phyloP scores from a whole-genome alignment of 2,888 invertebrate genomes.

The Onchidella celtica region DNA sequence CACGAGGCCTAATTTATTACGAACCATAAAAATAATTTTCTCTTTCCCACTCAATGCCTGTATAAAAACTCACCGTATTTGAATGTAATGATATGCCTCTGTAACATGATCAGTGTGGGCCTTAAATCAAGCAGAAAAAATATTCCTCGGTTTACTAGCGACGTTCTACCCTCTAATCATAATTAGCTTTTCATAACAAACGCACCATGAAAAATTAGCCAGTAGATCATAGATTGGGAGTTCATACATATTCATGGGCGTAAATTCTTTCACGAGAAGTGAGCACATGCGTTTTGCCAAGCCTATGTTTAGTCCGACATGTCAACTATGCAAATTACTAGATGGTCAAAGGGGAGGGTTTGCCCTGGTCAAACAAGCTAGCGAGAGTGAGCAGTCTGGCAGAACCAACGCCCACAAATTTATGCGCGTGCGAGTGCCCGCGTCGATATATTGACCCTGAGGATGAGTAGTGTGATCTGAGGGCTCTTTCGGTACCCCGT shows the following conservation, averaged over 20 bases:
- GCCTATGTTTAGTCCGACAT: background rate
- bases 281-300: constrained; percentile 1
- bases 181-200: background rate
- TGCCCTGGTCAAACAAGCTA: constrained; percentile 20
- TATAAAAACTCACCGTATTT: too few relatives aligned
- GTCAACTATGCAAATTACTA: constrained; percentile 32
- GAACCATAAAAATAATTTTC: too few relatives aligned
- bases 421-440: constrained; percentile 27
- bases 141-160: too few relatives aligned
- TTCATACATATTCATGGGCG: background rate
- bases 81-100: too few relatives aligned
- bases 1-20: too few relatives aligned
- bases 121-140: too few relatives aligned
- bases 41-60: too few relatives aligned
- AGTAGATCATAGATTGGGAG: background rate
- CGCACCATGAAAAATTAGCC: background rate
- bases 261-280: background rate
- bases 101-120: too few relatives aligned
- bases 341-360: constrained; percentile 21
- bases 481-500: too few relatives aligned
- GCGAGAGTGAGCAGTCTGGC: constrained; percentile 13
- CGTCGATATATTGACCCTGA: constrained; percentile 30
- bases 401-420: constrained; percentile 17
- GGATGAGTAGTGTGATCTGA: too few relatives aligned
- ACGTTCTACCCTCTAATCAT: constrained; percentile 7